Percentiles rank a stretch among this genome's conserved stretches.
Evolutionary conservation across 30 jellyfish, hydroid and myxozoan genomes (phyloP).

Genomic region (Aurelia sp.): DNA sequence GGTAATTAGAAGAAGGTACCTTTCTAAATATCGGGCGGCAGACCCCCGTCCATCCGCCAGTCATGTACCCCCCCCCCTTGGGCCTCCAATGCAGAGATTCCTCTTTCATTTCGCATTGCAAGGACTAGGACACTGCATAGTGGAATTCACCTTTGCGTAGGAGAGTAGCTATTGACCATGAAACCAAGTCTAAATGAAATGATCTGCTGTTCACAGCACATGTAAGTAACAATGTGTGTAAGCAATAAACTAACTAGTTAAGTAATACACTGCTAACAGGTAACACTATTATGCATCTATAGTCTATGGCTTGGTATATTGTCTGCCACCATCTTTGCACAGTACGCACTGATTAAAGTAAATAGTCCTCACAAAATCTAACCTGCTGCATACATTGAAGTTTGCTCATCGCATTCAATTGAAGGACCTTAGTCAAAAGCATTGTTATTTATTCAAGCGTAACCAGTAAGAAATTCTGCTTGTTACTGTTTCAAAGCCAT

Average conservation of each 20-base stretch:
- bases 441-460: constrained; percentile 1
- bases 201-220: not conserved
- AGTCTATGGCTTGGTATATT: not conserved
- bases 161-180: no score
- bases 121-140: no score
- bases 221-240: constrained; percentile 3
- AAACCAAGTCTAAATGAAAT: not conserved
- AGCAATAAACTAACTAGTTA: not conserved
- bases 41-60: no score
- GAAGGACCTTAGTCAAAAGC: not conserved
- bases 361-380: not conserved
- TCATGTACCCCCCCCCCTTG: no score
- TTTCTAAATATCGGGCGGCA: no score
- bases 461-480: not conserved
- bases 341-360: not conserved
- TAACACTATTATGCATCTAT: no score
- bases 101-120: no score
- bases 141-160: no score
- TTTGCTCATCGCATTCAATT: not conserved
- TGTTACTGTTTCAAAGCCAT: not conserved
- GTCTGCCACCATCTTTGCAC: not conserved
- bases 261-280: not conserved
- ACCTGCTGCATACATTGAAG: constrained; percentile 5
- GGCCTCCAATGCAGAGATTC: no score
- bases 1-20: no score